phyloP scores from a whole-genome alignment of 2,888 invertebrate genomes.

The Platycnemis pennipes region DNA sequence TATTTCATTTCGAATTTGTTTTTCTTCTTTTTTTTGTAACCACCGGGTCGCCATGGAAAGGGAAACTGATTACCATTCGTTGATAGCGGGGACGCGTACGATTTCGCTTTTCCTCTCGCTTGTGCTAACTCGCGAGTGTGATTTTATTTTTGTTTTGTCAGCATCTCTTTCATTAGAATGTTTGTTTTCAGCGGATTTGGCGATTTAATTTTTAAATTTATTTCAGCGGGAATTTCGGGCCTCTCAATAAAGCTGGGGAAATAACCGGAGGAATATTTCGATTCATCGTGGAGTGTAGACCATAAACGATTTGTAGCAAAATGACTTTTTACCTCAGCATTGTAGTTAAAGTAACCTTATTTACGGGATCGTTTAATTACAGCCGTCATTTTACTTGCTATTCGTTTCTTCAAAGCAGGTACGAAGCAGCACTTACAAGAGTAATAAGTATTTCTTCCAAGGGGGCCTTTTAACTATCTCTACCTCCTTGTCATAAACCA shows the following conservation, averaged over 20 bases:
- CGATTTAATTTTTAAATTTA: conserved; percentile 34
- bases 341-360: not conserved
- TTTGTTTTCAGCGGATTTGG: conserved; percentile 36
- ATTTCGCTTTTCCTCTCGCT: conserved; percentile 41
- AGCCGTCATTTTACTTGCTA: not conserved
- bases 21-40: too few relatives aligned
- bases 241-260: conserved; percentile 19
- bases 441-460: too few relatives aligned
- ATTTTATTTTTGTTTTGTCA: conserved; percentile 31
- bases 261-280: conserved; percentile 10
- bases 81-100: conserved; percentile 60
- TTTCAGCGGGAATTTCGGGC: not conserved
- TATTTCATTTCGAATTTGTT: conserved; percentile 26
- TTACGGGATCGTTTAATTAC: not conserved
- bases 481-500: too few relatives aligned
- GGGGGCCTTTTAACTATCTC: too few relatives aligned
- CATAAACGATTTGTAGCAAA: conserved; percentile 5
- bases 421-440: too few relatives aligned
- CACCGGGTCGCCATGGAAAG: conserved; percentile 50
- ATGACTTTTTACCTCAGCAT: conserved; percentile 34
- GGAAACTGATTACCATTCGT: conserved; percentile 67
- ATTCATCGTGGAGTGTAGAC: not conserved
- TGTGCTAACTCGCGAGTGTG: conserved; percentile 35
- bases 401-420: not conserved
- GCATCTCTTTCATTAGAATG: conserved; percentile 39